phyloP scores from a whole-genome alignment of 2,888 invertebrate species.

The Norana najaformis region DNA sequence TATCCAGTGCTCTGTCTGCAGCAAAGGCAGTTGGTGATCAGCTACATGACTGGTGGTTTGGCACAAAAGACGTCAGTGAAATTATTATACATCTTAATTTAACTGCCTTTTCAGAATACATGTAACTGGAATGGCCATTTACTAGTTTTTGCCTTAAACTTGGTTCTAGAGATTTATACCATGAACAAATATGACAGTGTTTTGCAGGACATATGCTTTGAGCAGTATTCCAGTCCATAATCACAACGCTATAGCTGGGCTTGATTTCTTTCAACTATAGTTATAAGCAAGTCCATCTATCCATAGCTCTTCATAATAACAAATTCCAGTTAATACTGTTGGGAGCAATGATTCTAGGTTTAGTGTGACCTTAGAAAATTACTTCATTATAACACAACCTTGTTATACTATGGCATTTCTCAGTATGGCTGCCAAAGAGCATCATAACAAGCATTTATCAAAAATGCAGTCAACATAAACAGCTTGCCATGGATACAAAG shows the following conservation, averaged over 20 bases:
- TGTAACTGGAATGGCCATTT: not conserved
- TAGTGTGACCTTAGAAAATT: not conserved
- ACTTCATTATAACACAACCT: not conserved
- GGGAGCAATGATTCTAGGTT: not conserved
- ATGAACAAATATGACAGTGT: not conserved
- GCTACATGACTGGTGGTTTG: conserved; percentile 33
- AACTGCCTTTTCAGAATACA: not conserved
- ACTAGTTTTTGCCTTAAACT: not conserved
- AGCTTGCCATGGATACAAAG: not conserved
- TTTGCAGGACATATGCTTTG: not conserved
- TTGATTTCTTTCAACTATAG: not conserved
- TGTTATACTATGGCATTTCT: not conserved
- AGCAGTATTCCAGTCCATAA: not conserved
- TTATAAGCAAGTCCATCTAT: too few relatives aligned
- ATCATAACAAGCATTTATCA: not conserved
- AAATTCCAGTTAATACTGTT: conserved; percentile 13
- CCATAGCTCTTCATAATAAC: too few relatives aligned
- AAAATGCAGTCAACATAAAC: not conserved
- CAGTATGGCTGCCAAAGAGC: not conserved
- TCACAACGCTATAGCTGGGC: too few relatives aligned
- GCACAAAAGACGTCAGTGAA: conserved; percentile 7
- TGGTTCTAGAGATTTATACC: not conserved
- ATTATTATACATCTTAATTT: not conserved
- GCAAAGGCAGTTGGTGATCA: conserved; percentile 35
- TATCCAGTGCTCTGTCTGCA: not conserved